Base-by-base conservation (phyloP, 1,140 invertebrate genomes). In the Drosophila oshimai region DNA sequence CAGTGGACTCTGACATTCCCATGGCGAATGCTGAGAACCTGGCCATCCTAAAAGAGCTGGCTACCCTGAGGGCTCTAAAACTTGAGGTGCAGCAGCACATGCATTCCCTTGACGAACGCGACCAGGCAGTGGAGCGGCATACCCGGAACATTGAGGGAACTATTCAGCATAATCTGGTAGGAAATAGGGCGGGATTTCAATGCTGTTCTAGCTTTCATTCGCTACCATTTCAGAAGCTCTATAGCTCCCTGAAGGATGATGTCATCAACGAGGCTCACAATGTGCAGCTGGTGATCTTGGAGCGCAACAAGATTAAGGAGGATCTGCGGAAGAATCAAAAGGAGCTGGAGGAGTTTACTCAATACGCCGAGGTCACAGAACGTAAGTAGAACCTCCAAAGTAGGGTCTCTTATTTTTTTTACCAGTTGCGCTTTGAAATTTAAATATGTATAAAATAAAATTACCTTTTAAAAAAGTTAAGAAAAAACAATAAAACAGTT, bases 11-110 rank as follows among this genome's bases (percentile, higher is more conserved):
- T 54, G 92, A 93, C 47, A 92, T 95, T 65, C 95, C 95, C 3
- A 92, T 95, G 47, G 94, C 94, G 0, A 95, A 94, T 90, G 93
- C 92, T n/a, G 94, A 95, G 86, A 95, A 95, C 77, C 92, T 93
- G 84, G 84, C 68, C 49, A 89, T 95, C 7, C 93, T 95, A 64
- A 89, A 89, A 50, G 50, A 68, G 26, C 72, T 91, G 53, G 64
- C 73, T 0, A 15, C 53, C 6, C 51, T 90, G 50, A 58, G 77
- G 10, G 74, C 72, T 1, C 22, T 70, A 6, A 91, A 90, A 12
- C 34, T 71, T 12, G 58, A 88, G 15, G 24, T 89, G n/a, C 44
- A 76, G 17, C 78, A 79, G 24, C 57, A 74, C 12, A 70, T 89
- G 20, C 26, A 75, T 1, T 45, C 64, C 2, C 50, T 79, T 2